Base-by-base conservation (phyloP, 2,113 vertebrate species). In the Lepisosteus oculatus region DNA sequence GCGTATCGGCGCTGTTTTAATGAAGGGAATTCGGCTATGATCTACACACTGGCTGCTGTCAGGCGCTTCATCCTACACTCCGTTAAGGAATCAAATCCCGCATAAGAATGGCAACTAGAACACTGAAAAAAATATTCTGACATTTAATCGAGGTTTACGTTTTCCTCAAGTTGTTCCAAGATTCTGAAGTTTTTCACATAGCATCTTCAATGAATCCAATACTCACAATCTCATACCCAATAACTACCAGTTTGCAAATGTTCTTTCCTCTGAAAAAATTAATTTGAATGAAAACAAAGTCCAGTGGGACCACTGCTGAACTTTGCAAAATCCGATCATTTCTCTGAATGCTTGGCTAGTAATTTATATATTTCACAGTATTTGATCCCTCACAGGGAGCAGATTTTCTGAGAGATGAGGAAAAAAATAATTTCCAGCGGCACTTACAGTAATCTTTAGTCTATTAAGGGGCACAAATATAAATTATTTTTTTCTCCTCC, bases 311-410 rank as follows among this genome's bases (percentile, higher is more conserved):
- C 92, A 93, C 83, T 82, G 88, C 80, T 73, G 69, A 88, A 91
- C 88, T 80, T 92, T 90, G 82, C 67, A 80, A 88, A 93, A 85
- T 90, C 88, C 81, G 83, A 82, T 84, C 72, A 3, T 89, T 91
- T 90, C 85, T 88, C 87, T 86, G 87, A 88, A 90, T 88, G 89
- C 88, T 85, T 89, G 78, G 76, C 71, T 72, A 90, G 92, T 86
- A 92, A 90, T 92, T 91, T 93, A 88, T 90, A 87, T 92, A 89
- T 89, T 91, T 90, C 88, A 89, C 82, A 83, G 79, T n/a, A 76
- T 75, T 85, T 91, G 89, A 91, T 93, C 91, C 92, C 91, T 91
- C 91, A 80, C 78, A 89, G 87, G 88, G 79, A 78, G 72, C 75
- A 74, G 74, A 83, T 86, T 77, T 85, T 74, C 55, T 55, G 66